phyloP scores from a whole-genome alignment of 2,888 invertebrate species.

The Epinotia brunnichana region DNA sequence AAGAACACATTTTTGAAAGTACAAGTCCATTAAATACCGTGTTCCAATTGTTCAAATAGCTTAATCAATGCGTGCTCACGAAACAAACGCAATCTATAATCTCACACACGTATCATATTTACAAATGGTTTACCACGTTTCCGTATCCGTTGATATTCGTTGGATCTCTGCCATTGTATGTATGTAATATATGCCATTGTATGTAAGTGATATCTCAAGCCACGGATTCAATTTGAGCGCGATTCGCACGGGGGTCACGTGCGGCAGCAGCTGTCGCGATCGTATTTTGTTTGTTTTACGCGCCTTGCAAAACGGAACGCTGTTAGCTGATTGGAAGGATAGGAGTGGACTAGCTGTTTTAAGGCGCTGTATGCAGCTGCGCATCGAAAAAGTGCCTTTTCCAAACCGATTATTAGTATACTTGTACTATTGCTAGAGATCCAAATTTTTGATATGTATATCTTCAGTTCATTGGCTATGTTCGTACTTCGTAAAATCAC shows the following conservation, averaged over 20 bases:
- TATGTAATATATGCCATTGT: neutral
- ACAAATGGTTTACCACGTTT: neutral
- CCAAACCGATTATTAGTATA: too few relatives aligned
- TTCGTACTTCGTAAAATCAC: too few relatives aligned
- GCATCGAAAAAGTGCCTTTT: too few relatives aligned
- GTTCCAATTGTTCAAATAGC: neutral
- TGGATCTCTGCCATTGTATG: neutral
- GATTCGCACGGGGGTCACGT: constrained; percentile 40
- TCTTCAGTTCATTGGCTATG: too few relatives aligned
- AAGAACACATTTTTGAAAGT: neutral
- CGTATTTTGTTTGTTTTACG: constrained; percentile 42
- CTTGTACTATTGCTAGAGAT: too few relatives aligned
- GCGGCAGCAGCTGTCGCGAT: constrained; percentile 34
- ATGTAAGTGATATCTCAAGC: constrained; percentile 6
- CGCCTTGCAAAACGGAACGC: constrained; percentile 7
- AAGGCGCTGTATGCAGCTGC: too few relatives aligned
- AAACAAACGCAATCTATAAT: constrained; percentile 4
- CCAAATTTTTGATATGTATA: too few relatives aligned
- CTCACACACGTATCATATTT: neutral
- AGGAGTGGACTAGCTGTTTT: constrained; percentile 18
- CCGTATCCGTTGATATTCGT: neutral
- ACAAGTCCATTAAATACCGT: neutral
- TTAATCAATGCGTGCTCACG: neutral
- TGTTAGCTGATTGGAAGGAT: constrained; percentile 33
- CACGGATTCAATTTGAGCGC: constrained; percentile 32